Evolutionary conservation across 2,113 vertebrate genomes (phyloP), one percentile per base, ranked within the genome.

Genomic region (Bos indicus): DNA sequence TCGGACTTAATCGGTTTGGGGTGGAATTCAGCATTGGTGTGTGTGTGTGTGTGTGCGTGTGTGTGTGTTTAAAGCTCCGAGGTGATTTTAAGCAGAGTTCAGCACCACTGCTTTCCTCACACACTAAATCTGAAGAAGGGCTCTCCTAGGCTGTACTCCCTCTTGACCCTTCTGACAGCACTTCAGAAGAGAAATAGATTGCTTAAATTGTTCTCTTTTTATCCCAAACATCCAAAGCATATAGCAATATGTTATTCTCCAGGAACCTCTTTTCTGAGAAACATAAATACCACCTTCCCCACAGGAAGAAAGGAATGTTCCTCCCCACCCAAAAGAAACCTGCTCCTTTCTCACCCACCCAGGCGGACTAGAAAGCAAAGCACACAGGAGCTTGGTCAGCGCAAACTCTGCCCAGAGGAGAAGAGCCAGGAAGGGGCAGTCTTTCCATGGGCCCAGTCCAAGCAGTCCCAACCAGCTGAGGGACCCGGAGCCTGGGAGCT

Each of bases 231-330:
- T 87, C 92, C 94, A 96, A 62, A 94, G 91, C 94, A 59, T 93
- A 94, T 64, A 95, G 97, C 96, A 95, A 91, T 97, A 67, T 95
- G 95, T 97, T 97, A 96, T 98, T 95, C 93, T 96, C 94, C 59
- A 82, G 95, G 82, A 96, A 97, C 93, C 94, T 95, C 96, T 98
- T 97, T 90, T 97, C 95, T 95, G 96, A 97, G 98, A 97, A 97
- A 97, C 91, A 95, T 97, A 98, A 98, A 98, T 97, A 98, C 91
- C 90, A 94, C 96, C 97, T 97, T 98, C 97, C 96, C 97, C 96
- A 90, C 89, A 97, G 93, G 93, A 97, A 97, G 97, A 98, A 96
- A 98, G 93, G 97, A 98, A 98, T 98, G 97, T 96, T 91, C 91
- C 90, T 98, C 93, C 89, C 93, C 96, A 97, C 97, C 98, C 97